Evolutionary conservation across 1,140 invertebrate genomes (phyloP), one percentile per base, ranked within the genome.

Genomic region (roundworm (Caenorhabditis elegans)): DNA sequence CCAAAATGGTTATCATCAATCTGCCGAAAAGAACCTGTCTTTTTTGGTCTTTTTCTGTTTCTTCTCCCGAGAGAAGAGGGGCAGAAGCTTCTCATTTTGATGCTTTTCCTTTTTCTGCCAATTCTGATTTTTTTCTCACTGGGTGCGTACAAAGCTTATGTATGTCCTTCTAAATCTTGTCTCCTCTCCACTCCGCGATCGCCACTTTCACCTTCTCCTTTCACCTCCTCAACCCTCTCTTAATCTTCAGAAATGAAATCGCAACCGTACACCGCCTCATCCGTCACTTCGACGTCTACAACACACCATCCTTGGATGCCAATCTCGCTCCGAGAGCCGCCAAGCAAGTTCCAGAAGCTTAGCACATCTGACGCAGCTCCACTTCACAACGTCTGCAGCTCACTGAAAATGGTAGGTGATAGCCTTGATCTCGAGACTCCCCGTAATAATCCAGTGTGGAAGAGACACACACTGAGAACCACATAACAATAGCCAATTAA

Each of bases 161-260:
- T 70, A 70, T 70, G 60, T 39, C 60, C 34, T 70, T 70, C 60
- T 39, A 70, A 36, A 70, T 60, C 53, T 60, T 39, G 15, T n/a
- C 11, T 70, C 26, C 28, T 60, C 53, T 60, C 53, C 39, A 43
- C 15, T 43, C 15, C 39, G 39, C 39, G 8, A 43, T 43, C 15
- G 34, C 11, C 13, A 39, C 60, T 70, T 70, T 70, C 60, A 70
- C 60, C 60, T 36, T 70, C 28, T 28, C 60, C n/a, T 70, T 70
- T 70, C 60, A 70, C 60, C 31, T 70, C 34, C 39, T 43, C 39
- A 43, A 43, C 39, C 39, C 39, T 43, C 39, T 15, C 22, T 39
- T 70, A 70, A 70, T 70, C 60, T 70, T 36, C 60, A 39, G 60
- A 70, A 60, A 70, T 70, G 60, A 70, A 70, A 70, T 70, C 60